phyloP scores from a whole-genome alignment of 2,797 vertebrate species.

The Fistularia commersonii region DNA sequence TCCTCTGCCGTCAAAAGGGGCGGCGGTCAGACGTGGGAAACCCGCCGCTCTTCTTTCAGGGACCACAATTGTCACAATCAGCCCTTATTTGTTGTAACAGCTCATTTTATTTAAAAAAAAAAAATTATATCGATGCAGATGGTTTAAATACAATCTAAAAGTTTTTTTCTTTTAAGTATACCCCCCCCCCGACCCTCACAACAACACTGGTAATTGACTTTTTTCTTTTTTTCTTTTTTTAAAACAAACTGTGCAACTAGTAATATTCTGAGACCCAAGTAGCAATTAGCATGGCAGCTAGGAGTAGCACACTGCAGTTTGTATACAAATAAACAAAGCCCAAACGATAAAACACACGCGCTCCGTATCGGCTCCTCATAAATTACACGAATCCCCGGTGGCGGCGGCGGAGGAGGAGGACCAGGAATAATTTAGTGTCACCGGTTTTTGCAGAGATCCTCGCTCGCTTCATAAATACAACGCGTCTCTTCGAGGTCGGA shows the following conservation, averaged over 20 bases:
- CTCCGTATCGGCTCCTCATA: constrained; percentile 61
- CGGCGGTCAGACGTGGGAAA: too few species aligned
- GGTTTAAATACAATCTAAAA: constrained; percentile 83
- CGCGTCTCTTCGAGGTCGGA: constrained; percentile 27
- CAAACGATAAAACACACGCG: constrained; percentile 62
- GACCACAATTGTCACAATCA: too few species aligned
- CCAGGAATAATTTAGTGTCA: too few species aligned
- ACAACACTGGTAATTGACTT: constrained; percentile 67
- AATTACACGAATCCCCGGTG: constrained; percentile 67
- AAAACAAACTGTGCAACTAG: constrained; percentile 73
- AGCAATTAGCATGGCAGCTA: constrained; percentile 65
- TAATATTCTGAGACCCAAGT: constrained; percentile 60
- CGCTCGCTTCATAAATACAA: constrained; percentile 55
- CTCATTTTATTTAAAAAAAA: constrained; percentile 77
- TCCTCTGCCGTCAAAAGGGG: too few species aligned
- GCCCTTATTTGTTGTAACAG: constrained; percentile 44
- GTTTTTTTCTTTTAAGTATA: constrained; percentile 55
- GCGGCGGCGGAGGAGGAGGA: constrained; percentile 35
- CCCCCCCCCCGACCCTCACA: too few species aligned
- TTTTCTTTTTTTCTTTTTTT: too few species aligned
- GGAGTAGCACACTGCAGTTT: constrained; percentile 54
- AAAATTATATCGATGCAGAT: constrained; percentile 65
- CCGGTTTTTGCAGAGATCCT: constrained; percentile 9
- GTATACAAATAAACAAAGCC: constrained; percentile 68
- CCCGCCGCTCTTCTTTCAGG: too few species aligned